A percentile compares a stretch with the other conserved stretches of the same genome.
These are phyloP conservation scores for Episyrphus balteatus DNA, from an alignment of 1,140 invertebrate species.

Conservation along the genomic window DNA sequence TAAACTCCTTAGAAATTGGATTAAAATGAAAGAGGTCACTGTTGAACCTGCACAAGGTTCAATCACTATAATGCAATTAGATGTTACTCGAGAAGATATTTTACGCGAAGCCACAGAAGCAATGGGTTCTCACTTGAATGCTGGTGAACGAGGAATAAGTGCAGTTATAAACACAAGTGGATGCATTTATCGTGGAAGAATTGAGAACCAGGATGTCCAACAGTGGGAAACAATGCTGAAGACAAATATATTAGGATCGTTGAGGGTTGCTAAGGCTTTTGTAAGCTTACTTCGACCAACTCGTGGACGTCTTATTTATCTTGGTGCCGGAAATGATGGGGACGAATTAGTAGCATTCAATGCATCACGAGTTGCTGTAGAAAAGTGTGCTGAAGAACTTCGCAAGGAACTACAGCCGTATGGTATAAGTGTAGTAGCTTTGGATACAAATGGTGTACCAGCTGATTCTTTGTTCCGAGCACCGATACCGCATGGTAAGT, in stretches of 20 bases:
- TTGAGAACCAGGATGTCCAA: constrained; percentile 57
- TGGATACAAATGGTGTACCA: constrained; percentile 57
- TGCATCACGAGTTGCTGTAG: constrained; percentile 56
- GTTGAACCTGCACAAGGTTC: constrained; percentile 34
- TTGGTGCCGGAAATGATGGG: constrained; percentile 40
- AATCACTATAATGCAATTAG: constrained; percentile 58
- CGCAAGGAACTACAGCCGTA: constrained; percentile 53
- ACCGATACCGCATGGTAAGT: constrained; percentile 45
- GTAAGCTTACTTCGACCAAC: constrained; percentile 49
- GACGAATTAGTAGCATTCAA: constrained; percentile 54
- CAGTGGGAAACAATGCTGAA: constrained; percentile 68
- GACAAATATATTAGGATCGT: constrained; percentile 61
- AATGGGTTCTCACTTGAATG: constrained; percentile 64
- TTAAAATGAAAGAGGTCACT: constrained; percentile 45
- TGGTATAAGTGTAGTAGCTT: constrained; percentile 60
- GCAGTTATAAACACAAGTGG: constrained; percentile 72
- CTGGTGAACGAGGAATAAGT: constrained; percentile 71
- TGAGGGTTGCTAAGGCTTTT: constrained; percentile 62
- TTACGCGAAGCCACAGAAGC: constrained; percentile 63
- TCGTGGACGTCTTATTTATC: constrained; percentile 48
- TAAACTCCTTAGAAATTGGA: constrained; percentile 47
- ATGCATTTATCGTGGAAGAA: constrained; percentile 51
- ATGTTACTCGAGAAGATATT: constrained; percentile 68
- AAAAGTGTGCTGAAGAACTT: constrained; percentile 59
- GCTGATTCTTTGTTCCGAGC: constrained; percentile 48